Conservation (phyloP, 2,797 vertebrate species). For the Sebastes taczanowskii region DNA sequence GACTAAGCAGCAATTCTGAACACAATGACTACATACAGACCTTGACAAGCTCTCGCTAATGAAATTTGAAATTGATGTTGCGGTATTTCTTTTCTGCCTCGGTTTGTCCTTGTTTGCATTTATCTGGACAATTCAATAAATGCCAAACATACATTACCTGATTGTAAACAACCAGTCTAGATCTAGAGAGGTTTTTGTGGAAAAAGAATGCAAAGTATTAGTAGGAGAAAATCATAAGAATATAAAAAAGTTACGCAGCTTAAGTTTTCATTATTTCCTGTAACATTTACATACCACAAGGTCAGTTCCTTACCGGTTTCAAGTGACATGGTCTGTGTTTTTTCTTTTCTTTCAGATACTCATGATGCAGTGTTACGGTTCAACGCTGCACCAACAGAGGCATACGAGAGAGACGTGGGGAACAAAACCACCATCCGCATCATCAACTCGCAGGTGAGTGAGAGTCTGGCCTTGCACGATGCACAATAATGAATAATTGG, state of each 20-base stretch:
- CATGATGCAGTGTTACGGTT: slow-evolving; percentile 97
- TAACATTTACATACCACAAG: background rate
- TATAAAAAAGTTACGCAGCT: background rate
- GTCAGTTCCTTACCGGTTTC: background rate
- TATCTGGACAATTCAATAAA: background rate
- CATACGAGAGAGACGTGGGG: slow-evolving; percentile 95
- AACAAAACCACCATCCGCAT: slow-evolving; percentile 96
- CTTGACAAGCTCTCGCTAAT: background rate
- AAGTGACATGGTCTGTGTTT: background rate
- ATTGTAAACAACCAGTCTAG: background rate
- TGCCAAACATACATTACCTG: background rate
- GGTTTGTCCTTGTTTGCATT: background rate
- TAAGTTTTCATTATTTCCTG: background rate
- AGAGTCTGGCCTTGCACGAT: background rate
- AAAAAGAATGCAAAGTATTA: background rate
- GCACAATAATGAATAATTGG: slow-evolving; percentile 12
- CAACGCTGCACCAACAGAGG: slow-evolving; percentile 93
- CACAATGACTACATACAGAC: background rate
- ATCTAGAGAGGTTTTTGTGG: background rate
- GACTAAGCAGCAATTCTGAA: background rate
- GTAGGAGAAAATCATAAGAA: background rate
- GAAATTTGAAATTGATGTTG: background rate
- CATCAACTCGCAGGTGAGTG: slow-evolving; percentile 96
- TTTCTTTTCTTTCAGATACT: slow-evolving; percentile 82
- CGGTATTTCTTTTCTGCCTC: background rate